Evolutionary conservation across 1,140 invertebrate genomes (phyloP), one percentile per base, ranked within the genome.

Genomic region (Adelges cooleyi): DNA sequence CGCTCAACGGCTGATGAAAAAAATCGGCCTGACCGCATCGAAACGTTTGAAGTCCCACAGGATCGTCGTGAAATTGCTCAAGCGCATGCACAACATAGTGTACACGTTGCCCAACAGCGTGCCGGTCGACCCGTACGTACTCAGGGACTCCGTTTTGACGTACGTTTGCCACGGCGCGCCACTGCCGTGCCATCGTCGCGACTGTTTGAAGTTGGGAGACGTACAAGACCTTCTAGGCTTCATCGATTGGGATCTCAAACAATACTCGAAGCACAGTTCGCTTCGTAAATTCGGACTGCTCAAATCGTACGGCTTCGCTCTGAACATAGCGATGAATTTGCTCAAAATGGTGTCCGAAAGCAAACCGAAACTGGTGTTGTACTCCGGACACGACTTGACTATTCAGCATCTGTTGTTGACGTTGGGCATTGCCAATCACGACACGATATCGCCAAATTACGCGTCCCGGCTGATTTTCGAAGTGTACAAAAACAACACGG

Each of bases 361-460:
- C 67, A 85, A 84, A 69, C 87, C 87, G 0, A 86, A 86, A 71
- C 81, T 95, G 65, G 84, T 92, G 8, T 68, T 95, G 0, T 96
- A 92, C 73, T 94, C 91, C 0, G 92, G 90, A 0, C 93, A 96
- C 72, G 92, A 95, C 73, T 86, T 87, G 70, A 94, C 92, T 0
- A 69, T 95, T 20, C 87, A 91, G 69, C 88, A 90, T 69, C 74
- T 96, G 3, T 81, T 86, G 2, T 80, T 85, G 5, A 86, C 89
- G 1, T 72, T 96, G 20, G 90, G 90, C 0, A 74, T 89, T 27
- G 71, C 77, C 38, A 76, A 80, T 50, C 79, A 83, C 69, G 78
- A 80, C 8, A 75, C 79, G 20, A 78, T 81, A 2, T 78, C 87
- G 29, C 80, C 79, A 66, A 80, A 85, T 33, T 95, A 91, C 76